Evolutionary conservation across 2,888 invertebrate species (phyloP).

Genomic region (Phanerotoma sp.): DNA sequence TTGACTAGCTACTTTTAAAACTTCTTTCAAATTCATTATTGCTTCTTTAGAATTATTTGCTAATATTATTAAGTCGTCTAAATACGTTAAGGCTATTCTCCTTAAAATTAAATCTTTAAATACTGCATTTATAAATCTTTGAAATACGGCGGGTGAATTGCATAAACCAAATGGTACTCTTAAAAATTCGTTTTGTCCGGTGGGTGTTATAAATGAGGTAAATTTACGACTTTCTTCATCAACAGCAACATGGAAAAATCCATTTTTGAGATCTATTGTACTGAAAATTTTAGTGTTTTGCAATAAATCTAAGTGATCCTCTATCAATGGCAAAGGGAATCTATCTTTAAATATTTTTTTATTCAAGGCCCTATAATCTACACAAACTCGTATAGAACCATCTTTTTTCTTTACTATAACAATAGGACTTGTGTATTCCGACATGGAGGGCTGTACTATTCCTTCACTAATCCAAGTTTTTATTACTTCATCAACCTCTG

Average conservation of each 20-base stretch:
- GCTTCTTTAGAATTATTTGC: conserved; percentile 12
- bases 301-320: conserved; percentile 34
- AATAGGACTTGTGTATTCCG: conserved; percentile 36
- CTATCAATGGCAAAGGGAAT: conserved; percentile 38
- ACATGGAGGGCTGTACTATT: conserved; percentile 30
- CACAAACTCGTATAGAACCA: conserved; percentile 32
- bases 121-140: conserved; percentile 21
- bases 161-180: conserved; percentile 36
- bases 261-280: no score
- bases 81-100: conserved; percentile 17
- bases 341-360: conserved; percentile 32
- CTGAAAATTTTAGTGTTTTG: no score
- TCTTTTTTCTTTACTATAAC: conserved; percentile 36
- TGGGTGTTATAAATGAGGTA: conserved; percentile 34
- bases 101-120: conserved; percentile 23
- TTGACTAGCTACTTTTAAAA: conserved; percentile 16
- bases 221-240: conserved; percentile 32
- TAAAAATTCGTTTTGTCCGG: conserved; percentile 33
- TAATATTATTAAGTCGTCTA: conserved; percentile 33
- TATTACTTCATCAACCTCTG: conserved; percentile 29
- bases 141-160: conserved; percentile 30
- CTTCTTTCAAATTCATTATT: conserved; percentile 13
- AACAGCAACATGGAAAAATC: no score
- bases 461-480: conserved; percentile 33
- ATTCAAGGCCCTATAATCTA: conserved; percentile 37